Conservation (phyloP, 2,797 vertebrate species). For the Enteromius unitaeniatus region DNA sequence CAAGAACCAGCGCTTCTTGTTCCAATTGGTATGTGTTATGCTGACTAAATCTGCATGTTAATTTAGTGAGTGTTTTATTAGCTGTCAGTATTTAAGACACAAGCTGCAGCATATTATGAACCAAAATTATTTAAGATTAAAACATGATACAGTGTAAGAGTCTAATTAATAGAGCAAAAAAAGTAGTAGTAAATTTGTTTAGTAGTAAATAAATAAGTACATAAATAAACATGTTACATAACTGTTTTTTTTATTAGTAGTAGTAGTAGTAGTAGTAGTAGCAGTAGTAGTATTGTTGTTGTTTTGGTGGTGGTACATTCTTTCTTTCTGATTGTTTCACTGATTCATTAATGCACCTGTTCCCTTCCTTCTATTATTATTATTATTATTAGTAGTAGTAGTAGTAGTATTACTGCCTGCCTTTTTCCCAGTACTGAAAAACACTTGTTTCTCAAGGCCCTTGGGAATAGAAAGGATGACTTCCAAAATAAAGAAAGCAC, state of each 20-base stretch:
- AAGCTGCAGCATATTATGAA: background rate
- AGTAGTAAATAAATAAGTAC: too few species aligned
- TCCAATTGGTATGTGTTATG: background rate
- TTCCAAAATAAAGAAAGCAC: constrained; percentile 21
- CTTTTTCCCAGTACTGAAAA: constrained; percentile 29
- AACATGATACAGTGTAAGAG: background rate
- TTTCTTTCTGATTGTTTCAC: background rate
- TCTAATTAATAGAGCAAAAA: background rate
- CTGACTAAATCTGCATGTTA: background rate
- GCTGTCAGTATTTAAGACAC: background rate
- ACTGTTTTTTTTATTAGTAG: too few species aligned
- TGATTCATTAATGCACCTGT: background rate
- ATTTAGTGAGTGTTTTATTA: background rate
- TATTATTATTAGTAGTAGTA: background rate
- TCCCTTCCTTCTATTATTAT: background rate
- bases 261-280: background rate
- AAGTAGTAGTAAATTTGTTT: too few species aligned
- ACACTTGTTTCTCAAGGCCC: constrained; percentile 35
- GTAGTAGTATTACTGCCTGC: background rate
- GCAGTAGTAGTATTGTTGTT: background rate
- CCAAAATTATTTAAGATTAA: background rate
- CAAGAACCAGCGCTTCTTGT: constrained; percentile 1
- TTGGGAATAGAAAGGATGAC: constrained; percentile 17
- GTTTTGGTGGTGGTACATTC: background rate
- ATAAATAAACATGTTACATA: too few species aligned